Base-by-base conservation (phyloP, 2,797 vertebrate species). In the Poecilia velifera region DNA sequence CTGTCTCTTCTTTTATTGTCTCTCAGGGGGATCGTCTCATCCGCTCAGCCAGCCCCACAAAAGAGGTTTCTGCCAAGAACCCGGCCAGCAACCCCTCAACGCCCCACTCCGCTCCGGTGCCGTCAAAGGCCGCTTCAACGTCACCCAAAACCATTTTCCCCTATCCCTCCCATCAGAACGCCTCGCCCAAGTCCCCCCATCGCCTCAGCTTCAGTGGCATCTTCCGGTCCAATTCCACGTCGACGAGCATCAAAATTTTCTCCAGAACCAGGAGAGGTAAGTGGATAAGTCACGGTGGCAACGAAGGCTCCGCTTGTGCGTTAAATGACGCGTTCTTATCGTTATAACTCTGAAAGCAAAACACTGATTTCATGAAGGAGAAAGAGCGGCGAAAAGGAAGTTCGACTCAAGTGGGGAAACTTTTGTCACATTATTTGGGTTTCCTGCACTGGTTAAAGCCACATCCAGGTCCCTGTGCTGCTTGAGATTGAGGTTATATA, bases 131-230 rank as follows among this genome's bases (percentile, higher is more conserved):
- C 82, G 96, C 95, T 86, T 97, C 97, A 0, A 92, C 96, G 83
- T 98, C 98, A 4, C 97, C 97, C 77, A 99, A 96, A 94, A 97
- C 95, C 13, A 94, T 98, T 88, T 98, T 99, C 93, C 97, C 97
- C 0, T 98, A 97, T 89, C 96, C 97, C 47, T 84, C 91, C 49
- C 92, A 95, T 86, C 97, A 97, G 88, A 96, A 96, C 88, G 97
- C 98, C 1, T 96, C 98, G 0, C 98, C 98, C 6, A 98, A 97
- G 88, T 98, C 98, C 51, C 97, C 98, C n/a, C 97, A 96, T n/a
- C 97, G 98, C 68, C 96, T 99, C 89, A 99, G 98, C 94, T 97
- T 99, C 94, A 98, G 96, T 46, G 98, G 98, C 53, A 97, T 99
- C 94, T 99, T 99, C 95, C 97, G 98, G 86, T 98, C 97, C 88